Evolutionary conservation across 2,797 vertebrate genomes (phyloP).

Genomic region (Premnoplex brunnescens): DNA sequence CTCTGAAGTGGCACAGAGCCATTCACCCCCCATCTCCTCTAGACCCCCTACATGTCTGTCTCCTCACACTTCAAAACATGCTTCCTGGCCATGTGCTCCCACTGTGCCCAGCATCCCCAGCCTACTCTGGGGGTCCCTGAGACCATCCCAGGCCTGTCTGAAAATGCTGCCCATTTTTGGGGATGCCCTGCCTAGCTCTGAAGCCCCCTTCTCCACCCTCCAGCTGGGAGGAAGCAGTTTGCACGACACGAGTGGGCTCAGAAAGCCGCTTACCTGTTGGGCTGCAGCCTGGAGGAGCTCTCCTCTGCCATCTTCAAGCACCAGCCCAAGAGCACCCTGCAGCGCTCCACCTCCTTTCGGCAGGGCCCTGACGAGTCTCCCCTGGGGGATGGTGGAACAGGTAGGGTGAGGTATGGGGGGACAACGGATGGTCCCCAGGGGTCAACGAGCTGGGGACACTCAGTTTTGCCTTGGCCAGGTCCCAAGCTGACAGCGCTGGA

Average conservation of each 20-base stretch:
- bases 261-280: conserved; percentile 94
- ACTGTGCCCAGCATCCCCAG: background rate
- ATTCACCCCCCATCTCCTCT: background rate
- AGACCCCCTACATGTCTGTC: background rate
- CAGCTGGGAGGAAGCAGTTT: conserved; percentile 94
- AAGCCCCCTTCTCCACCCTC: background rate
- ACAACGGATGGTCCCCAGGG: fast-evolving
- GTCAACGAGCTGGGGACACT: fast-evolving
- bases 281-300: conserved; percentile 93
- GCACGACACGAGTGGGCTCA: conserved; percentile 97
- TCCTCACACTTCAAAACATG: background rate
- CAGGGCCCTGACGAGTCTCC: conserved; percentile 86
- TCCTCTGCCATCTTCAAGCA: conserved; percentile 96
- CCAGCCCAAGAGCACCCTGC: conserved; percentile 87
- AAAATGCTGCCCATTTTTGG: fast-evolving
- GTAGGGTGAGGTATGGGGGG: conserved; percentile 55
- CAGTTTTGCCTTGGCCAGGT: conserved; percentile 71
- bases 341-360: conserved; percentile 93
- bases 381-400: conserved; percentile 81
- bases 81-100: background rate
- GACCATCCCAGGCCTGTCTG: background rate
- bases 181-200: background rate
- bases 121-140: background rate
- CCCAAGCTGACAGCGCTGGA: conserved; percentile 90
- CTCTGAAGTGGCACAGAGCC: background rate